A percentile compares a stretch with the other conserved stretches of the same genome.
phyloP scores from a whole-genome alignment of 2,888 invertebrate species.

The Entomobrya multifasciata region DNA sequence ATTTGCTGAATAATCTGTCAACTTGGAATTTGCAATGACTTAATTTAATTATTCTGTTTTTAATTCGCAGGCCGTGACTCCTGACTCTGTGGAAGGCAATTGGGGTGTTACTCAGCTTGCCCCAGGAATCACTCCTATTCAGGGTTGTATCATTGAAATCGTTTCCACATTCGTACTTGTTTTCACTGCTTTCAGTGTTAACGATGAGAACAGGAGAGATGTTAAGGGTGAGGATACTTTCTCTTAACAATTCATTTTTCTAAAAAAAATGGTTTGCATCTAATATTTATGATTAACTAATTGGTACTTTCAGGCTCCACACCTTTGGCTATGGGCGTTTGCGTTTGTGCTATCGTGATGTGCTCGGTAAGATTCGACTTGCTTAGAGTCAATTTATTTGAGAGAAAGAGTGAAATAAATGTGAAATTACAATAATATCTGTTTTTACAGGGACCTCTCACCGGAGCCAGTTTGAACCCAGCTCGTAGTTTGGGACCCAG shows the following conservation, averaged over 20 bases:
- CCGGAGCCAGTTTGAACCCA: slow-evolving; percentile 83
- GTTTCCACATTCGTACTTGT: slow-evolving; percentile 82
- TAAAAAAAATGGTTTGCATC: no score
- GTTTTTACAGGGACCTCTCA: slow-evolving; percentile 82
- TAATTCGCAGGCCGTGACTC: slow-evolving; percentile 80
- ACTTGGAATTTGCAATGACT: no score
- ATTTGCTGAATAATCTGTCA: background rate
- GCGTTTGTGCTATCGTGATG: slow-evolving; percentile 81
- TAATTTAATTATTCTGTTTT: no score
- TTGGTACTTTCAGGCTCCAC: slow-evolving; percentile 80
- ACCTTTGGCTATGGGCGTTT: slow-evolving; percentile 82
- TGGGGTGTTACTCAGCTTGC: slow-evolving; percentile 80
- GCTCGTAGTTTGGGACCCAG: slow-evolving; percentile 83
- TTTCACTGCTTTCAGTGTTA: slow-evolving; percentile 81
- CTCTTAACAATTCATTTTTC: no score
- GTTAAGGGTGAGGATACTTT: slow-evolving; percentile 79
- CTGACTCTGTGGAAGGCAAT: slow-evolving; percentile 79
- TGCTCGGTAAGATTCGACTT: slow-evolving; percentile 75
- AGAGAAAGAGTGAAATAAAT: no score
- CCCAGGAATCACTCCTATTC: slow-evolving; percentile 80
- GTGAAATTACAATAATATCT: no score
- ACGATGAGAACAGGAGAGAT: slow-evolving; percentile 81
- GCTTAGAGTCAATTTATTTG: no score
- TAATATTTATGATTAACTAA: background rate
- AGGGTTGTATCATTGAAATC: slow-evolving; percentile 82